These are phyloP conservation scores for Pseudoatta argentina DNA, from an alignment of 1,140 invertebrate species.

Conservation along the genomic window DNA sequence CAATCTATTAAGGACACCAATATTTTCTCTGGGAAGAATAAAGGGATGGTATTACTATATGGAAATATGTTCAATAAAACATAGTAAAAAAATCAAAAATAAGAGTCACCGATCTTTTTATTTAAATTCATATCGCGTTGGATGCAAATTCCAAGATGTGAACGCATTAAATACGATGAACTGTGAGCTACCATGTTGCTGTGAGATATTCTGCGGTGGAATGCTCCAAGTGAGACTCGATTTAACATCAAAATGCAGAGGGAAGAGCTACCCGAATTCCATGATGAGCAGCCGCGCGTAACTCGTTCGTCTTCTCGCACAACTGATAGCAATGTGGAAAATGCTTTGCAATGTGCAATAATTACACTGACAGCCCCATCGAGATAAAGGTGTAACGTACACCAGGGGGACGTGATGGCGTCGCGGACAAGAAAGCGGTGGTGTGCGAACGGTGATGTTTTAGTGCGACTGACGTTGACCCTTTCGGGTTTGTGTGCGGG, in stretches of 20 bases:
- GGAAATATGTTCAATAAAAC: neutral
- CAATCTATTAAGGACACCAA: too few species aligned
- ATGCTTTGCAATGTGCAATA: constrained; percentile 21
- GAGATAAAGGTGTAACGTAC: constrained; percentile 13
- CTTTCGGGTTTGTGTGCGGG: constrained; percentile 29
- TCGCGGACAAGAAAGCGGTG: constrained; percentile 35
- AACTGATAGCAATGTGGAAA: neutral
- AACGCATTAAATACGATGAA: neutral
- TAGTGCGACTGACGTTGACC: constrained; percentile 16
- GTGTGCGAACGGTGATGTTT: constrained; percentile 15
- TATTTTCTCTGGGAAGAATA: too few species aligned
- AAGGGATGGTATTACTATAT: neutral
- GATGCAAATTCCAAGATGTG: neutral
- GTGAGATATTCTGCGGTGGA: neutral
- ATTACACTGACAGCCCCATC: constrained; percentile 11
- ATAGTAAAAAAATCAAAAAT: neutral
- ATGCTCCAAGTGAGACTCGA: neutral
- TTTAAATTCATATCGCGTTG: neutral
- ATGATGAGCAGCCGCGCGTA: neutral
- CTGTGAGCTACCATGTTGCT: neutral
- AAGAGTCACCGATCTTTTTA: neutral
- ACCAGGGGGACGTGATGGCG: constrained; percentile 31
- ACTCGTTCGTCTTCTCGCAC: constrained; percentile 23
- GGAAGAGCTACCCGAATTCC: neutral
- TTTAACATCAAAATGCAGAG: neutral